Percentiles rank a stretch among this genome's conserved stretches.
Conservation (phyloP, 2,113 vertebrate genomes). For the Seriola aureovittata region DNA sequence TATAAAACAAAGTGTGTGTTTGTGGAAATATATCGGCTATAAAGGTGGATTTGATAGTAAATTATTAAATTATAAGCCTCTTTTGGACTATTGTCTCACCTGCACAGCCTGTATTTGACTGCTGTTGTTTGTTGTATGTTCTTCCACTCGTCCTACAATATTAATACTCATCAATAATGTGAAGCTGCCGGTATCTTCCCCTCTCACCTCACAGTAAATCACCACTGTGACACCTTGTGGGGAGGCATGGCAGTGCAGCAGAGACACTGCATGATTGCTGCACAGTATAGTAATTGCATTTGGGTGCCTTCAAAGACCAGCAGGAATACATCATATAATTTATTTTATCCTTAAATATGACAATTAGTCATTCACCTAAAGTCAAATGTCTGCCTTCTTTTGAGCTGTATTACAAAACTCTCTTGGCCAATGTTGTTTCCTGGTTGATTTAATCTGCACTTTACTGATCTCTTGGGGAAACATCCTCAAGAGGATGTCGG, state of each 20-base stretch:
- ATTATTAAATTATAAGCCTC: neutral
- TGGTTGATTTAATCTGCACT: neutral
- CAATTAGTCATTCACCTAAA: neutral
- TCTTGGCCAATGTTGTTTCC: neutral
- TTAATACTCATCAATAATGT: neutral
- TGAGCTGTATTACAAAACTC: neutral
- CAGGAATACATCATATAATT: neutral
- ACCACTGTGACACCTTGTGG: slow-evolving; percentile 64
- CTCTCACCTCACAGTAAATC: slow-evolving; percentile 1
- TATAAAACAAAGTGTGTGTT: neutral
- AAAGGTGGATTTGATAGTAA: neutral
- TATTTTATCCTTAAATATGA: neutral
- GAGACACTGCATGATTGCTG: neutral
- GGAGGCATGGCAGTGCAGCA: slow-evolving; percentile 23
- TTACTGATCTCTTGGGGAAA: neutral
- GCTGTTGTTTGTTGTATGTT: neutral
- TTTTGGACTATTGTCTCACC: neutral
- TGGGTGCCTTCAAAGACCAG: neutral
- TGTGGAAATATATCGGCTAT: neutral
- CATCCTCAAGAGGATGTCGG: neutral
- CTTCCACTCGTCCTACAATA: neutral
- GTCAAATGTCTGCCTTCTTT: neutral
- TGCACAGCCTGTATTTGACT: neutral
- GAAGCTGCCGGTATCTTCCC: neutral
- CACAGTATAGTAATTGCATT: neutral